Evolutionary conservation across 2,797 vertebrate species (phyloP), one percentile per base, ranked within the genome.

Genomic region (Arrhamphus sclerolepis): DNA sequence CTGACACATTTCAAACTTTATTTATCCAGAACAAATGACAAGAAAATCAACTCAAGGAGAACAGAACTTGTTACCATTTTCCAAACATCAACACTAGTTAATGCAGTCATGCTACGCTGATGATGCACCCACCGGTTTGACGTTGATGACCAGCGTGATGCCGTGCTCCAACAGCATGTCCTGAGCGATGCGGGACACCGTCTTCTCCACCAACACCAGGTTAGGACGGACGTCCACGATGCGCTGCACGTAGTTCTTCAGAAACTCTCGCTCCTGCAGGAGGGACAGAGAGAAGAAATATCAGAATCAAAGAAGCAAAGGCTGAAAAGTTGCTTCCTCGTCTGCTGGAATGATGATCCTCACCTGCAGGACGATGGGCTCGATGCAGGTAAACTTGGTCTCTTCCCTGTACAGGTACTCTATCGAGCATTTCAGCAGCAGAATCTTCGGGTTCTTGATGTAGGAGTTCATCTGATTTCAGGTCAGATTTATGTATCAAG

Each of bases 341-440:
- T 24, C 6, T 5, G 18, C 2, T 8, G 9, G 29, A 10, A 18
- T 4, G 39, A 34, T 1, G 18, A n/a, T 1, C 46, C 93, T 90
- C 59, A 98, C 98, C 95, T 99, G 98, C 18, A 99, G 93, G 56
- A 99, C 97, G 34, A 99, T 99, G 58, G 98, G 98, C 56, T 98
- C 97, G 50, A 99, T 98, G 89, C 95, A 97, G 56, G 97, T 97
- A 79, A 99, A 98, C 80, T 99, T 99, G 7, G 96, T 98, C 89
- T 99, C 98, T 81, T 99, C 98, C 81, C 98, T 84, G 90, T 98
- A 99, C 28, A 99, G 93, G 77, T 99, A 99, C 80, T 99, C 97
- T 62, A 99, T 98, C 29, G 98, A 98, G 81, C 98, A 99, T 82
- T 98, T 98, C 71, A 99, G 90, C 58, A 99, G 92, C 85, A 99